Evolutionary conservation across 2,888 invertebrate species (phyloP).

Genomic region (Cheilosia urbana): DNA sequence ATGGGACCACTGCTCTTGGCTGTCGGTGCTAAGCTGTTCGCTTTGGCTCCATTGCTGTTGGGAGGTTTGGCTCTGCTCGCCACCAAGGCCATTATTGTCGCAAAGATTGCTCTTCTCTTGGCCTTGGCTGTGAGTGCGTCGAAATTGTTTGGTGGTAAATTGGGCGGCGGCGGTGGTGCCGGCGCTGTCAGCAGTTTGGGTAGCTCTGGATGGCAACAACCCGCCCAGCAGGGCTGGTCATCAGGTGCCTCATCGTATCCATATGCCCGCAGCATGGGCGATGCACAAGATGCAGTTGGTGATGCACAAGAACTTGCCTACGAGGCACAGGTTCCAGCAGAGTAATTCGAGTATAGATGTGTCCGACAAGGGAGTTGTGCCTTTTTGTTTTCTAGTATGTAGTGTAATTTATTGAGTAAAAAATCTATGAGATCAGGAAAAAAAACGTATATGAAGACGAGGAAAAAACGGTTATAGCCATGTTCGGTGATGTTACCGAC

Average conservation of each 20-base stretch:
- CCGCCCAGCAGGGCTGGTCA: constrained; percentile 77
- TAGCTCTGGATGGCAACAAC: constrained; percentile 78
- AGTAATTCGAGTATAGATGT: constrained; percentile 33
- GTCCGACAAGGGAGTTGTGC: constrained; percentile 58
- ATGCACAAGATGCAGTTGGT: too few relatives aligned
- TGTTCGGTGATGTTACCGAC: constrained; percentile 16
- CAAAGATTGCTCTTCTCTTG: constrained; percentile 90
- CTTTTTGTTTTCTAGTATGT: constrained; percentile 74
- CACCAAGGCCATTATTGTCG: constrained; percentile 90
- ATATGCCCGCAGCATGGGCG: constrained; percentile 85
- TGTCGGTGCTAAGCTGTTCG: constrained; percentile 89
- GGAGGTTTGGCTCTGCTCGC: constrained; percentile 90
- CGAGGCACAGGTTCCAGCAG: constrained; percentile 86
- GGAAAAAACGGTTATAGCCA: constrained; percentile 30
- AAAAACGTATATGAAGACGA: not conserved
- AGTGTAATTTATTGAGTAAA: constrained; percentile 64
- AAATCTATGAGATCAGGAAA: constrained; percentile 24
- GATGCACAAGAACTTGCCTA: constrained; percentile 90
- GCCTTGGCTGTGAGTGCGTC: constrained; percentile 89
- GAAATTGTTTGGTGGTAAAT: constrained; percentile 86
- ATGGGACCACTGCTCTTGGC: constrained; percentile 88
- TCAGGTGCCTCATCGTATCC: constrained; percentile 83
- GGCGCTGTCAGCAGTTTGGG: constrained; percentile 78
- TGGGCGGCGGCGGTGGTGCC: constrained; percentile 80
- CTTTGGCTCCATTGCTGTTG: constrained; percentile 88